Evolutionary conservation across 2,113 vertebrate genomes (phyloP).

Genomic region (Opisthocomus hoazin): DNA sequence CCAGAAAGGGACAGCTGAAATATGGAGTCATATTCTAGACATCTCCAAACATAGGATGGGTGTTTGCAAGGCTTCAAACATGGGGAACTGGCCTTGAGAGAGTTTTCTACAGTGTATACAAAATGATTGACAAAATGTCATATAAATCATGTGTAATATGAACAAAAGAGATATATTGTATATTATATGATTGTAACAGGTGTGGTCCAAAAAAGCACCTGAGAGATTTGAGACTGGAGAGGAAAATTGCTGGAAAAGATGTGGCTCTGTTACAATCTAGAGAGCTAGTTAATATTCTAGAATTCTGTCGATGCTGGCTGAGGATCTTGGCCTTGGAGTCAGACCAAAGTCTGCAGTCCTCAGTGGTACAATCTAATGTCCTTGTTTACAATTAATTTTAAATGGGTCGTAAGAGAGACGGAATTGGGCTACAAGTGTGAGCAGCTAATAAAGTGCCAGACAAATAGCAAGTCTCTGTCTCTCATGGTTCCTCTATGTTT

Average conservation of each 20-base stretch:
- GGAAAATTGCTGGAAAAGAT: neutral
- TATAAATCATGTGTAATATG: neutral
- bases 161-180: neutral
- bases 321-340: neutral
- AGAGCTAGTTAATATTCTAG: neutral
- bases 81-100: neutral
- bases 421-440: neutral
- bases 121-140: neutral
- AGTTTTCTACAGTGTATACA: neutral
- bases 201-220: neutral
- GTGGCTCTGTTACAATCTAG: neutral
- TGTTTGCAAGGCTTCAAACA: neutral
- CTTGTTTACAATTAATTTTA: neutral
- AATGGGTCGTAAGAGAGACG: neutral
- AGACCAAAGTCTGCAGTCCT: neutral
- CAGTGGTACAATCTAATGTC: neutral
- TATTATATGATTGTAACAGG: neutral
- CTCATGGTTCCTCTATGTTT: neutral
- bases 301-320: neutral
- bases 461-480: neutral
- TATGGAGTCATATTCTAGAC: neutral
- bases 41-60: neutral
- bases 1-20: neutral
- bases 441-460: neutral
- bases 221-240: neutral